A percentile compares a stretch with the other conserved stretches of the same genome.
These are phyloP conservation scores for Muscina levida DNA, from an alignment of 2,888 invertebrate species.

Conservation along the genomic window DNA sequence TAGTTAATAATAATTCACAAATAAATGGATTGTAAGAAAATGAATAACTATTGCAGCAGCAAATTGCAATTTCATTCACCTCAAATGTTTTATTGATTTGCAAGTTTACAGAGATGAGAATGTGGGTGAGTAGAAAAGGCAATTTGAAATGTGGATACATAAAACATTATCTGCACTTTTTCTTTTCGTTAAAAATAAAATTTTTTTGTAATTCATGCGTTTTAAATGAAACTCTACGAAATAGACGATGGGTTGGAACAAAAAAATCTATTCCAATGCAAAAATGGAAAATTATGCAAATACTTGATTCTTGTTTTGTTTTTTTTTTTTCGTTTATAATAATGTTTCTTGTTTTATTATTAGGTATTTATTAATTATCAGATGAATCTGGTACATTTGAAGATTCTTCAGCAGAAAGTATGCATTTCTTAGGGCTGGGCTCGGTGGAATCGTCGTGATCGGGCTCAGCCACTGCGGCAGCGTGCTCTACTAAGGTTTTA, in stretches of 20 bases:
- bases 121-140: too few species aligned
- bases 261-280: background rate
- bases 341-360: conserved; percentile 34
- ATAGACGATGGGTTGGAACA: conserved; percentile 11
- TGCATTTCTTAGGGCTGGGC: conserved; percentile 76
- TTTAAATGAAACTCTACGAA: conserved; percentile 18
- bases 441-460: conserved; percentile 70
- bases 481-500: conserved; percentile 76
- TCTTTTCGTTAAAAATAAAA: background rate
- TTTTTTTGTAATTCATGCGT: background rate
- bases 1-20: background rate
- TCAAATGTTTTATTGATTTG: too few species aligned
- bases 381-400: conserved; percentile 46
- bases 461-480: conserved; percentile 73
- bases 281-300: conserved; percentile 55
- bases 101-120: too few species aligned
- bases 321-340: conserved; percentile 12
- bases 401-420: conserved; percentile 68
- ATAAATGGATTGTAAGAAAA: too few species aligned
- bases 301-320: conserved; percentile 51
- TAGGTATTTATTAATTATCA: conserved; percentile 54
- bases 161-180: too few species aligned
- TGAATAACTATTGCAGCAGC: too few species aligned
- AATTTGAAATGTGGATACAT: too few species aligned
- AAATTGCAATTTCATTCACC: too few species aligned